These are phyloP conservation scores for Epicauta chinensis DNA, from an alignment of 1,140 invertebrate genomes.

Conservation along the genomic window DNA sequence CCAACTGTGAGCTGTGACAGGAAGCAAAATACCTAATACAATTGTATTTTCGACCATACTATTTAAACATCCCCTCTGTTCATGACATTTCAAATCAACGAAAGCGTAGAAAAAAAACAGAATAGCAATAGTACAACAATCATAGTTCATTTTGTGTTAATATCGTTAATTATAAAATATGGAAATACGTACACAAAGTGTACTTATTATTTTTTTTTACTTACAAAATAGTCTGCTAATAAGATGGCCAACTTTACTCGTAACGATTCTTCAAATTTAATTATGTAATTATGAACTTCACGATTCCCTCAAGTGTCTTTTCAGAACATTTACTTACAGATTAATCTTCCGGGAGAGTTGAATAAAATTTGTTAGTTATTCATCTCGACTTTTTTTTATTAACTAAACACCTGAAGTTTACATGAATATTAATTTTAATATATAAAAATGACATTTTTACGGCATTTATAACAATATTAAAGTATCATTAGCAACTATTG, in stretches of 20 bases:
- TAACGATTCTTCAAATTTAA: constrained; percentile 14
- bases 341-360: constrained; percentile 5
- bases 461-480: too few relatives aligned
- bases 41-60: constrained; percentile 3
- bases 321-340: constrained; percentile 13
- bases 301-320: constrained; percentile 14
- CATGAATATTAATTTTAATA: too few relatives aligned
- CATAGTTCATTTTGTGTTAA: too few relatives aligned
- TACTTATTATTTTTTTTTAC: constrained; percentile 1
- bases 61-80: too few relatives aligned
- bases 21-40: constrained; percentile 11
- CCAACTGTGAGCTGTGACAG: constrained; percentile 11
- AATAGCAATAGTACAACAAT: too few relatives aligned
- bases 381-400: constrained; percentile 8
- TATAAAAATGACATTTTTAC: too few relatives aligned
- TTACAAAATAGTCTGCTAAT: constrained; percentile 1
- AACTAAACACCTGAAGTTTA: neutral
- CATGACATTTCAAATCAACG: too few relatives aligned
- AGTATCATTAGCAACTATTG: too few relatives aligned
- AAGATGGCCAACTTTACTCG: neutral
- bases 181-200: too few relatives aligned
- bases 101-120: too few relatives aligned
- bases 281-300: constrained; percentile 13
- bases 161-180: too few relatives aligned
- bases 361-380: constrained; percentile 6